Base-by-base conservation (phyloP, 2,888 invertebrate species). In the Noctua fimbriata region DNA sequence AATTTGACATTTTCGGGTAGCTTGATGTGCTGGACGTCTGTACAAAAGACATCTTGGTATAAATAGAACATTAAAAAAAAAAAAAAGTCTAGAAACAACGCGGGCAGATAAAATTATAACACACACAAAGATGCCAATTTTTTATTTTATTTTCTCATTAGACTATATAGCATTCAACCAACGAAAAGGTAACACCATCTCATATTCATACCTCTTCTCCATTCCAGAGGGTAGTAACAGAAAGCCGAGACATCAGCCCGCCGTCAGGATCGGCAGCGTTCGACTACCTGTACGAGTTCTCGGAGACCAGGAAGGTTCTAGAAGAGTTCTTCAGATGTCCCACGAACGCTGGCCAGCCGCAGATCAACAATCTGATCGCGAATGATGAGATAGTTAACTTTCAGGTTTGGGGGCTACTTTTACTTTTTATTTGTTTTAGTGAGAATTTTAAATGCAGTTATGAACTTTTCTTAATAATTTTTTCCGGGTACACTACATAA, bases 271-370 rank as follows among this genome's bases (percentile, higher is more conserved):
- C 97, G 60, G 92, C 98, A 75, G 98, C 98, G 58, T 98, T 98
- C 93, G 98, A 99, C 96, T 99, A 99, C 95, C 95, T 99, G 85
- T 99, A 99, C 94, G 99, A 99, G 95, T 99, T 99, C 95, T 99
- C 99, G 0, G 99, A 99, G 95, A 99, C 99, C 44, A 97, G 99
- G 87, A 99, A 99, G 96, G 99, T 99, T 70, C 96, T 99, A 67
- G 99, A 99, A 93, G 99, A 99, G 95, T 99, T 99, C 96, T 99
- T 99, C 97, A 98, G 98, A 94, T 98, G 98, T 93, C 98, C 98
- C 72, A 98, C 98, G 0, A 93, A 94, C 60, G 93, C 94, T 1
- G 94, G 92, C 1, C 95, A 95, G 84, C 91, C 92, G 69, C 94
- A 94, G 83, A 90, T 94, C 72, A 84, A 74, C 55, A 84, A 83